Conservation (phyloP, 2,888 invertebrate genomes). For the Ophion ellenae region DNA sequence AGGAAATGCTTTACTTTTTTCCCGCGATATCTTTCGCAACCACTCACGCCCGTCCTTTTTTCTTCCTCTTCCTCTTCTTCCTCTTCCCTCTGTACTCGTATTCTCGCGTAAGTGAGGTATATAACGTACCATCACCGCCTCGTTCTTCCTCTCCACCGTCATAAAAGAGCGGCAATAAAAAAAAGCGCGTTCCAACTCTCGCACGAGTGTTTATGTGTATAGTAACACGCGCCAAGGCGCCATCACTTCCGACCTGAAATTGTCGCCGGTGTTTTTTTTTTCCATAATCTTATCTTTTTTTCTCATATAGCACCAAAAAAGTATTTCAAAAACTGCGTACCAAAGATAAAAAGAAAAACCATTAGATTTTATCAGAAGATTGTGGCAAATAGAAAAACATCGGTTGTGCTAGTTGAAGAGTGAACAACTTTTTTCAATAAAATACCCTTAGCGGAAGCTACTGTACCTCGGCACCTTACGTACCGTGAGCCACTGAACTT, state of each 20-base stretch:
- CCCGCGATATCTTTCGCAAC: slow-evolving; percentile 36
- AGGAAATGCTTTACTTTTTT: slow-evolving; percentile 34
- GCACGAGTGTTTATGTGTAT: background rate
- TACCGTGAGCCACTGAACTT: too few species aligned
- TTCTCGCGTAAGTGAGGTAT: slow-evolving; percentile 9
- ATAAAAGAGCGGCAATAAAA: slow-evolving; percentile 58
- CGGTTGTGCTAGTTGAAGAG: background rate
- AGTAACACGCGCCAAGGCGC: slow-evolving; percentile 12
- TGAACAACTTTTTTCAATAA: too few species aligned
- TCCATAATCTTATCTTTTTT: slow-evolving; percentile 20
- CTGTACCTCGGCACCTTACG: too few species aligned
- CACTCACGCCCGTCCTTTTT: slow-evolving; percentile 11
- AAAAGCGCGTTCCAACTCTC: slow-evolving; percentile 29
- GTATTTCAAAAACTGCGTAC: background rate
- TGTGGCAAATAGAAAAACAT: background rate
- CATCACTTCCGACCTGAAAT: slow-evolving; percentile 38
- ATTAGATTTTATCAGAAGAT: background rate
- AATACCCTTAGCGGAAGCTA: too few species aligned
- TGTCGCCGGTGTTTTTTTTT: slow-evolving; percentile 41
- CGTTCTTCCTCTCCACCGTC: slow-evolving; percentile 26
- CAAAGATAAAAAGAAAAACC: background rate
- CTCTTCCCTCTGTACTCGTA: slow-evolving; percentile 12
- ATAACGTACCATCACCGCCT: slow-evolving; percentile 23
- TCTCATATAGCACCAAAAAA: background rate
- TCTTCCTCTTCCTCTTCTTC: background rate